Conservation (phyloP, 2,888 invertebrate genomes). For the Lasioglossum figueresi region DNA sequence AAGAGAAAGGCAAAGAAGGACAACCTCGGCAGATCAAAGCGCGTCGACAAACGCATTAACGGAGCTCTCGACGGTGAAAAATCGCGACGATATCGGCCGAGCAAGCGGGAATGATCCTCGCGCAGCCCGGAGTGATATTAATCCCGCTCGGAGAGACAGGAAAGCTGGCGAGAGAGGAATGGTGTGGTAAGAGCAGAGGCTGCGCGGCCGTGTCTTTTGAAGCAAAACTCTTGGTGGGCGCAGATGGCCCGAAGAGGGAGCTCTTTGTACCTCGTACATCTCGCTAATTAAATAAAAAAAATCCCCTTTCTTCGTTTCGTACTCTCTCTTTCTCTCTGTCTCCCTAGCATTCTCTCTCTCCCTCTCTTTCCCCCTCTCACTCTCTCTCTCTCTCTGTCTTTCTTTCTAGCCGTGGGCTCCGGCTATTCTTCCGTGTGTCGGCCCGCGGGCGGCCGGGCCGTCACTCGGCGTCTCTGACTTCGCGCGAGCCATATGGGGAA, state of each 20-base stretch:
- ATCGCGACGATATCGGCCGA: constrained; percentile 21
- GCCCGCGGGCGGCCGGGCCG: constrained; percentile 76
- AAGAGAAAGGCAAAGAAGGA: background rate
- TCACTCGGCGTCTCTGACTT: constrained; percentile 69
- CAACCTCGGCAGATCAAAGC: constrained; percentile 25
- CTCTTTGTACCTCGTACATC: constrained; percentile 79
- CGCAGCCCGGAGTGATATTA: constrained; percentile 50
- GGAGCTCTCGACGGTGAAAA: background rate
- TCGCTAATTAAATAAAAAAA: constrained; percentile 82
- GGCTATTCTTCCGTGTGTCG: constrained; percentile 78
- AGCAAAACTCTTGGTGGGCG: constrained; percentile 52
- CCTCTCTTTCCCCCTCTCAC: background rate
- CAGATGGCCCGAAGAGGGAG: constrained; percentile 39
- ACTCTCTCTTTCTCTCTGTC: constrained; percentile 38
- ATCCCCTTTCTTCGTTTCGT: constrained; percentile 52
- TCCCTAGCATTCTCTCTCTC: constrained; percentile 24
- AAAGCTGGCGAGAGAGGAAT: constrained; percentile 23
- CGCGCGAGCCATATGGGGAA: constrained; percentile 13
- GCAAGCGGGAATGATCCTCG: constrained; percentile 21
- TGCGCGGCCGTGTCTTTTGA: constrained; percentile 51
- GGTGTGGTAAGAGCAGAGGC: background rate
- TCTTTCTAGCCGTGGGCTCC: constrained; percentile 25
- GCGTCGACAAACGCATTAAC: constrained; percentile 20
- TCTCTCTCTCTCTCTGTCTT: constrained; percentile 33
- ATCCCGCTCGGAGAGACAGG: constrained; percentile 45